Conservation (phyloP, 2,797 vertebrate genomes). For the Gastrophryne carolinensis region DNA sequence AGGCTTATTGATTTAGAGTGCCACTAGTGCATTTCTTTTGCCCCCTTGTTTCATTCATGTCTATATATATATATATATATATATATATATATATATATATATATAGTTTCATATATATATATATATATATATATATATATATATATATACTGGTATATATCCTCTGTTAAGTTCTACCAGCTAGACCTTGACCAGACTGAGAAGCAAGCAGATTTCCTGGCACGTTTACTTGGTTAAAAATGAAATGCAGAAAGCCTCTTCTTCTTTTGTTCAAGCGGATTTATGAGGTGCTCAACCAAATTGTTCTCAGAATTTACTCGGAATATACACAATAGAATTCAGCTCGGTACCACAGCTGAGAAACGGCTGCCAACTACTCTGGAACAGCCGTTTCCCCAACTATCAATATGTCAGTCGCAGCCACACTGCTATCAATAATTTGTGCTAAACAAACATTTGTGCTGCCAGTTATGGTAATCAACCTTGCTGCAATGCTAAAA, state of each 20-base stretch:
- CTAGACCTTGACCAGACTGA: background rate
- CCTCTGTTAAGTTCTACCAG: too few relatives aligned
- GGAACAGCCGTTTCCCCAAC: conserved; percentile 38
- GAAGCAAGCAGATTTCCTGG: background rate
- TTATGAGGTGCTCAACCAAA: conserved; percentile 24
- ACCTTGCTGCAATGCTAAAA: conserved; percentile 13
- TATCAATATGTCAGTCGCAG: conserved; percentile 44
- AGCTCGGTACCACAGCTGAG: background rate
- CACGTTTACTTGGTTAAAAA: background rate
- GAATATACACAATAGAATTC: conserved; percentile 27
- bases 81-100: too few relatives aligned
- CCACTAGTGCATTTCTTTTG: too few relatives aligned
- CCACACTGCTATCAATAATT: conserved; percentile 42
- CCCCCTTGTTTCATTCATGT: too few relatives aligned
- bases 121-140: too few relatives aligned
- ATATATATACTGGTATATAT: too few relatives aligned
- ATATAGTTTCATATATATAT: too few relatives aligned
- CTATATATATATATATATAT: too few relatives aligned
- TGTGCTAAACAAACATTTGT: conserved; percentile 46
- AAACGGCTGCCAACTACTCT: conserved; percentile 27
- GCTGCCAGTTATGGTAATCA: conserved; percentile 46
- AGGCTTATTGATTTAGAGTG: too few relatives aligned
- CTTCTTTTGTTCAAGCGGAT: conserved; percentile 11
- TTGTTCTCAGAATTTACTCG: conserved; percentile 9
- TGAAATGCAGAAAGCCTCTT: background rate